Evolutionary conservation across 2,113 vertebrate genomes (phyloP).

Genomic region (Alethe diademata): DNA sequence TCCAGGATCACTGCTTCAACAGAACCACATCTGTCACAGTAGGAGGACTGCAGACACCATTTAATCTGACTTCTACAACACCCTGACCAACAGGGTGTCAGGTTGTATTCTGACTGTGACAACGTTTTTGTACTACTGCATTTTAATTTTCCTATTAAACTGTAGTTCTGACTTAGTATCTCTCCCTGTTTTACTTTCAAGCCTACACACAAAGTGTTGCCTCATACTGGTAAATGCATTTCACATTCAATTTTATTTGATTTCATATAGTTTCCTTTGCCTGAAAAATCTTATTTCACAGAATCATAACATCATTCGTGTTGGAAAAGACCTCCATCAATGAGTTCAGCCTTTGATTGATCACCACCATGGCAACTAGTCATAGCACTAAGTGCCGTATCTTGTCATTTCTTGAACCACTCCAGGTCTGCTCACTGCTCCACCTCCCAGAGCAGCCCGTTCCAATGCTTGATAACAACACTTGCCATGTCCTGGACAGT

Average conservation of each 20-base stretch:
- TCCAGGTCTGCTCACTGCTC: not conserved
- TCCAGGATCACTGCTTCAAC: no score
- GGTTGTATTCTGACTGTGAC: no score
- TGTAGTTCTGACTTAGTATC: no score
- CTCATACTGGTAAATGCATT: not conserved
- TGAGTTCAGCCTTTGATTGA: not conserved
- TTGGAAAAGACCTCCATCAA: not conserved
- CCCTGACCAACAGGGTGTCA: no score
- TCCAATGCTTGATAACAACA: not conserved
- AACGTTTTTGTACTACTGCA: no score
- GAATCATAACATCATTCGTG: not conserved
- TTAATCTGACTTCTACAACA: no score
- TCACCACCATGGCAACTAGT: no score
- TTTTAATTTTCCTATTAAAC: no score
- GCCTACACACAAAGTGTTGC: not conserved
- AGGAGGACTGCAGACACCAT: no score
- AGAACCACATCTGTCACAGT: no score
- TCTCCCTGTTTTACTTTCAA: no score
- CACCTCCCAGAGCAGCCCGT: accelerated
- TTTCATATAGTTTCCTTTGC: not conserved
- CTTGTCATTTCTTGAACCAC: not conserved
- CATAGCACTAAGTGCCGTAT: accelerated
- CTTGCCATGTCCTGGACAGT: no score
- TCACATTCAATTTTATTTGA: not conserved
- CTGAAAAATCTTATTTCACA: not conserved